Conservation (phyloP, 1,140 invertebrate species). For the Drosophila tsacasi region DNA sequence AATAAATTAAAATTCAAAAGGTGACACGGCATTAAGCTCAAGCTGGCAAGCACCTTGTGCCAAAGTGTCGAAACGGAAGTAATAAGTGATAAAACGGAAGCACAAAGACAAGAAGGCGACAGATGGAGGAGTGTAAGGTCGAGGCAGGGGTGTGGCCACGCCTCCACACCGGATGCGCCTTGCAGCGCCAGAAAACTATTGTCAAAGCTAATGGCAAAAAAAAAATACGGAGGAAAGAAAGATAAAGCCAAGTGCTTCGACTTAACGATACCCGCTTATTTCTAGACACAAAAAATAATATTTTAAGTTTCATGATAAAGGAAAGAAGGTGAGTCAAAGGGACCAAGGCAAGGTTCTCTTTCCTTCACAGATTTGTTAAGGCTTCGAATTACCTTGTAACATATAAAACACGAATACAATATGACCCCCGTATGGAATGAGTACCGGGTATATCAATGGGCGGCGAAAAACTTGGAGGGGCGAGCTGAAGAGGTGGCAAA, state of each 20-base stretch:
- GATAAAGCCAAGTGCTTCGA: not conserved
- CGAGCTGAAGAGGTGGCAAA: conserved; percentile 58
- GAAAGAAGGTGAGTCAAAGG: too few species aligned
- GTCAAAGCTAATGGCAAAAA: conserved; percentile 75
- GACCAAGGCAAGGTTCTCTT: not conserved
- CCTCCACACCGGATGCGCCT: conserved; percentile 54
- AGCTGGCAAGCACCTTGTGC: conserved; percentile 45
- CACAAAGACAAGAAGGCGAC: conserved; percentile 62
- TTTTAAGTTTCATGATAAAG: too few species aligned
- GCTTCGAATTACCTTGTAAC: not conserved
- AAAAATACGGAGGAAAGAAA: conserved; percentile 7
- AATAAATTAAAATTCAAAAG: conserved; percentile 77
- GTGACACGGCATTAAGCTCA: conserved; percentile 71
- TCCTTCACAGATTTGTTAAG: not conserved
- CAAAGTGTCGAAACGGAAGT: conserved; percentile 72
- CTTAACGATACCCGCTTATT: not conserved
- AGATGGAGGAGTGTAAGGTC: conserved; percentile 25
- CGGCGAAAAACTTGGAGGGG: conserved; percentile 4
- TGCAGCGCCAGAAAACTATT: conserved; percentile 68
- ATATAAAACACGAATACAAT: not conserved
- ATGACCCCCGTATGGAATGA: not conserved
- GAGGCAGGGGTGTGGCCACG: conserved; percentile 19
- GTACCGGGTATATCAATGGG: conserved; percentile 4
- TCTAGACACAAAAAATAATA: too few species aligned
- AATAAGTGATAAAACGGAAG: conserved; percentile 82